Evolutionary conservation across 92 coral and sea anemone genomes (phyloP).

Genomic region (Porites evermanni): DNA sequence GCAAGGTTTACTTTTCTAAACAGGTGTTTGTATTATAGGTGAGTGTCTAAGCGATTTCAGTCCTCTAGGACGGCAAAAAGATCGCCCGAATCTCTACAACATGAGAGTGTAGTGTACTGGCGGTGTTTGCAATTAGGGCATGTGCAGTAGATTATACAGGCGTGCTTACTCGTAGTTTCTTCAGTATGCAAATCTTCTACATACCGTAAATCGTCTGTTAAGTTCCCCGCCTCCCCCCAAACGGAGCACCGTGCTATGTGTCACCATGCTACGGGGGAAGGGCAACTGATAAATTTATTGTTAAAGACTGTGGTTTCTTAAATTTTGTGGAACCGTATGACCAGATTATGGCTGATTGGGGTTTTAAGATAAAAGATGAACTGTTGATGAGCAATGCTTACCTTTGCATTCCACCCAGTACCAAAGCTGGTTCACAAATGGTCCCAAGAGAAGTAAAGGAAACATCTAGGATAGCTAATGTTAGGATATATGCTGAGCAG

Average conservation of each 20-base stretch:
- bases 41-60: too few relatives aligned
- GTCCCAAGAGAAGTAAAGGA: conserved; percentile 23
- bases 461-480: conserved; percentile 56
- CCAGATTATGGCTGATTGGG: conserved; percentile 55
- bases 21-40: too few relatives aligned
- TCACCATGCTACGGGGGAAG: conserved; percentile 49
- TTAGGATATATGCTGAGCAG: not conserved
- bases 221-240: too few relatives aligned
- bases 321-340: conserved; percentile 48
- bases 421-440: conserved; percentile 43
- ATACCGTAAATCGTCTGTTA: not conserved
- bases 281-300: conserved; percentile 57
- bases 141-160: too few relatives aligned
- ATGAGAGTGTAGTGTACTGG: too few relatives aligned
- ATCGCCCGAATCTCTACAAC: too few relatives aligned
- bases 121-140: too few relatives aligned
- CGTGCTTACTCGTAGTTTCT: conserved; percentile 26
- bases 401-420: conserved; percentile 49
- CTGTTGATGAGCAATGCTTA: conserved; percentile 32
- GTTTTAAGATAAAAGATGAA: conserved; percentile 49
- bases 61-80: too few relatives aligned
- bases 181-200: conserved; percentile 50
- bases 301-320: conserved; percentile 18
- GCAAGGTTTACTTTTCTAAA: too few relatives aligned
- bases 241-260: conserved; percentile 9